phyloP scores from a whole-genome alignment of 2,888 invertebrate species.

The Palloptera scutellata region DNA sequence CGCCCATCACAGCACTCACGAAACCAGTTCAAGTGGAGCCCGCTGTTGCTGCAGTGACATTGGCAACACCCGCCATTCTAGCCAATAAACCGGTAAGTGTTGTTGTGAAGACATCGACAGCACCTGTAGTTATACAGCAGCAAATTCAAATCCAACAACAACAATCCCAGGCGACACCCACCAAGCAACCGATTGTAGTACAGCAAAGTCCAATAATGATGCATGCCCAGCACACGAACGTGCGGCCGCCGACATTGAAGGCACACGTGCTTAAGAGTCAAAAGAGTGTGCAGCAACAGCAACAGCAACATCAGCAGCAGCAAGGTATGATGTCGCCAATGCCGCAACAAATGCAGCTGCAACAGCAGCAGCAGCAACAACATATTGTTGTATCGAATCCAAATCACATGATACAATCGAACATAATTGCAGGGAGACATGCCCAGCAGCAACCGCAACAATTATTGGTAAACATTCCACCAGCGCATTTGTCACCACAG shows the following conservation, averaged over 20 bases:
- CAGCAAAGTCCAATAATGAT: slow-evolving; percentile 54
- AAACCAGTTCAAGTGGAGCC: slow-evolving; percentile 51
- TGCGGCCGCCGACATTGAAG: slow-evolving; percentile 68
- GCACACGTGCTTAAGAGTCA: slow-evolving; percentile 71
- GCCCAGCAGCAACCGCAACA: slow-evolving; percentile 48
- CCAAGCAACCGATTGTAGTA: slow-evolving; percentile 54
- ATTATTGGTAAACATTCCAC: slow-evolving; percentile 59
- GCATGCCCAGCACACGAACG: slow-evolving; percentile 61
- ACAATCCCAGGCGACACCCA: slow-evolving; percentile 54
- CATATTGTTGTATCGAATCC: slow-evolving; percentile 53
- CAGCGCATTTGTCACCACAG: slow-evolving; percentile 52
- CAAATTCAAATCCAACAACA: slow-evolving; percentile 40
- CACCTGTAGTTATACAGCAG: slow-evolving; percentile 36
- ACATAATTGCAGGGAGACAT: slow-evolving; percentile 39
- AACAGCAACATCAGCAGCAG: slow-evolving; percentile 33
- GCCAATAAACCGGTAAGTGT: slow-evolving; percentile 57
- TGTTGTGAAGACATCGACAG: slow-evolving; percentile 52
- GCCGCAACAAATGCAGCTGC: slow-evolving; percentile 40
- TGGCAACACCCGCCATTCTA: slow-evolving; percentile 40
- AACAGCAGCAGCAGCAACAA: slow-evolving; percentile 36
- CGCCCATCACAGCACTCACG: slow-evolving; percentile 48
- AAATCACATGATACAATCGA: slow-evolving; percentile 54
- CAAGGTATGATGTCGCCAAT: slow-evolving; percentile 32
- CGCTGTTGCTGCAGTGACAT: slow-evolving; percentile 37
- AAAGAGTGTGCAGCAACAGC: slow-evolving; percentile 53